A percentile compares a stretch with the other conserved stretches of the same genome.
Conservation (phyloP, 2,888 invertebrate species). For the Nymphalis c-album region DNA sequence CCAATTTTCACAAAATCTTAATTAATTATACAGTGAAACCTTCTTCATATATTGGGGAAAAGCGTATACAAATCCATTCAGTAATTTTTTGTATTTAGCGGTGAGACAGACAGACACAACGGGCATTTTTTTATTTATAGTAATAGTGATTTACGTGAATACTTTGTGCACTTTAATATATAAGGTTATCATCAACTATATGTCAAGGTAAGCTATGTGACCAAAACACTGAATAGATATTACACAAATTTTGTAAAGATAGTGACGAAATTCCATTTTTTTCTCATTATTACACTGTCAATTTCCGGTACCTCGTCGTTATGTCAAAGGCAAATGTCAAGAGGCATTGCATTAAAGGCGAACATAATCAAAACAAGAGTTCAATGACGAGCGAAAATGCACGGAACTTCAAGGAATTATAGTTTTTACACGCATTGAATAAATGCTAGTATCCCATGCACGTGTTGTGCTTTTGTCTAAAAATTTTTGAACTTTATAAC, state of each 20-base stretch:
- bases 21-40: no score
- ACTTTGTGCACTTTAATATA: no score
- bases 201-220: not conserved
- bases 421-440: not conserved
- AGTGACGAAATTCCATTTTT: constrained; percentile 27
- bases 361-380: constrained; percentile 32
- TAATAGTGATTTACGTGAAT: no score
- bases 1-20: no score
- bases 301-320: constrained; percentile 34
- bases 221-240: not conserved
- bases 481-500: not conserved
- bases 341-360: constrained; percentile 33
- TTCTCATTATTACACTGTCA: constrained; percentile 39
- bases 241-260: not conserved
- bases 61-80: no score
- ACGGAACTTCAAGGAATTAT: not conserved
- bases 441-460: not conserved
- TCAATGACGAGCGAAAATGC: constrained; percentile 12
- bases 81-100: no score
- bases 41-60: no score
- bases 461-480: not conserved
- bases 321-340: constrained; percentile 36
- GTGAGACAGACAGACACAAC: no score
- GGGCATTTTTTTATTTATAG: no score
- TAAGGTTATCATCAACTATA: not conserved